phyloP scores from a whole-genome alignment of 1,140 invertebrate genomes.

The Ruditapes philippinarum region DNA sequence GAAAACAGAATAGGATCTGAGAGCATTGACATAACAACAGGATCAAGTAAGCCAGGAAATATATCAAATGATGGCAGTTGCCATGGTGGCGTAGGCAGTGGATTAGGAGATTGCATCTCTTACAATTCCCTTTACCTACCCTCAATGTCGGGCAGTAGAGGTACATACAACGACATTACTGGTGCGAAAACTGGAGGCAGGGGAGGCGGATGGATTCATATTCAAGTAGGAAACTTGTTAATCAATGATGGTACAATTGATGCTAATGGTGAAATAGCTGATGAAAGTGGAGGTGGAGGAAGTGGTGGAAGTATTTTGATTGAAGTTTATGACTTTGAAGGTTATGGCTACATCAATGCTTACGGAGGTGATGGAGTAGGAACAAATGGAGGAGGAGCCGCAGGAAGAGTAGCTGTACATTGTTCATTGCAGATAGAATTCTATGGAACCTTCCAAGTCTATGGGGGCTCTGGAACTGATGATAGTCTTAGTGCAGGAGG shows the following conservation, averaged over 20 bases:
- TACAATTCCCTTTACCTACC: slow-evolving; percentile 80
- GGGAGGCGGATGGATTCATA: slow-evolving; percentile 76
- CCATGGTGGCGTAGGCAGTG: slow-evolving; percentile 79
- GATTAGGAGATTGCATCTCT: slow-evolving; percentile 42
- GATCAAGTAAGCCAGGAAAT: slow-evolving; percentile 57
- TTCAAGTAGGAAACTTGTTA: slow-evolving; percentile 71
- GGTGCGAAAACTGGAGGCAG: slow-evolving; percentile 66
- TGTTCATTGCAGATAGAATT: slow-evolving; percentile 67
- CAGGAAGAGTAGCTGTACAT: slow-evolving; percentile 77
- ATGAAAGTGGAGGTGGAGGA: slow-evolving; percentile 70
- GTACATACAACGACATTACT: slow-evolving; percentile 43
- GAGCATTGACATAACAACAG: slow-evolving; percentile 71
- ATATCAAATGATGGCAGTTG: slow-evolving; percentile 73
- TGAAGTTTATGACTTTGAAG: slow-evolving; percentile 74
- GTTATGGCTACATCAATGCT: slow-evolving; percentile 74
- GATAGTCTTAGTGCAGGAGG: slow-evolving; percentile 70
- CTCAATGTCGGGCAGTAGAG: slow-evolving; percentile 71
- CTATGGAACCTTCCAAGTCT: slow-evolving; percentile 73
- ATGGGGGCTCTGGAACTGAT: slow-evolving; percentile 68
- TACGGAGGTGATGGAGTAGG: slow-evolving; percentile 71
- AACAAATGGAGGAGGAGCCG: slow-evolving; percentile 76
- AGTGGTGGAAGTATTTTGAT: slow-evolving; percentile 81
- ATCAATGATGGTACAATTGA: slow-evolving; percentile 79
- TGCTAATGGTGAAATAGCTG: slow-evolving; percentile 70
- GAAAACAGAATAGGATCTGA: slow-evolving; percentile 67